Evolutionary conservation across 1,140 invertebrate genomes (phyloP), one percentile per base, ranked within the genome.

Genomic region (Rhyzopertha dominica): DNA sequence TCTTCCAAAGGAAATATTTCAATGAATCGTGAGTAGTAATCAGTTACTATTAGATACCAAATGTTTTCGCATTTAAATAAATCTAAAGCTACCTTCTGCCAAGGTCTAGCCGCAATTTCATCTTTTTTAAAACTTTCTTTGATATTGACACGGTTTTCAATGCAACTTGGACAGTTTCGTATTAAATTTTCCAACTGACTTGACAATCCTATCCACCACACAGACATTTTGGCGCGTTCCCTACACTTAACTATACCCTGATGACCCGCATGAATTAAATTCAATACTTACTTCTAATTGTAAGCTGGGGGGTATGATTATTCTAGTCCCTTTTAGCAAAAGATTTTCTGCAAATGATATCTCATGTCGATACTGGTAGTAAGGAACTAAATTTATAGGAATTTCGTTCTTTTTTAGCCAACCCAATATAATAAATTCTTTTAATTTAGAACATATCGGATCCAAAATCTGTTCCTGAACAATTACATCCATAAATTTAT

Each of bases 11-110:
- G n/a, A 41, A 50, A 34, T 10, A 56, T 54, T 51, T 59, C 53
- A 17, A 41, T 48, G 34, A 17, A 56, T 49, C 52, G 51, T 42
- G 58, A 62, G 32, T 54, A 62, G 49, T 60, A 60, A 41, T 62
- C 51, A 8, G 35, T 30, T 10, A 54, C 37, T 19, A 58, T 54
- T 22, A 59, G 17, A 32, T 56, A 62, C 52, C 49, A 56, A n/a
- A n/a, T n/a, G 26, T 40, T 40, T 17, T 58, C 35, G 16, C 7
- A 41, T 49, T 56, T 56, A 42, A 56, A 56, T 4, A 61, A 39
- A 38, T 63, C 58, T 32, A 54, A 34, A 1, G 34, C 54, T 9
- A 61, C 29, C 51, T 59, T 58, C 29, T 58, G 32, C 56, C 56
- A 59, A 3, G 53, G 44, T 30, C 49, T 37, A 8, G 18, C 19